Evolutionary conservation across 2,797 vertebrate genomes (phyloP).

Genomic region (Myripristis murdjan): DNA sequence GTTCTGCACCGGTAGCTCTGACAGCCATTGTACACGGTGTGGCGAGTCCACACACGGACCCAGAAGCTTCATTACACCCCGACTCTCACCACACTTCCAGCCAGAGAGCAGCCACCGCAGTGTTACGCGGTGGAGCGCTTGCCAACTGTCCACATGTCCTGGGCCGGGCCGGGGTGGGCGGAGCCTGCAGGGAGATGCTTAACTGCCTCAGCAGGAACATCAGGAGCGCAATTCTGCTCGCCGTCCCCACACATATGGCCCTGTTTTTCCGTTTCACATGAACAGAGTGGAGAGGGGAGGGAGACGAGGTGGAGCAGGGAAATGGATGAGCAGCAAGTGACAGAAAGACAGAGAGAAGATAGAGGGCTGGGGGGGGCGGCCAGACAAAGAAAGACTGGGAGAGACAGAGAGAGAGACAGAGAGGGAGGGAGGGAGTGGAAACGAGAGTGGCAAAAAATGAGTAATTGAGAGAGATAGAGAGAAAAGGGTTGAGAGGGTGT

Average conservation of each 20-base stretch:
- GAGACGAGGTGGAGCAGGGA: constrained; percentile 5
- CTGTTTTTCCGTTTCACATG: constrained; percentile 67
- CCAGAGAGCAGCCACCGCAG: constrained; percentile 62
- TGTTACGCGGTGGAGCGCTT: constrained; percentile 26
- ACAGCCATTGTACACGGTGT: constrained; percentile 50
- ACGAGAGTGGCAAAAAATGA: constrained; percentile 59
- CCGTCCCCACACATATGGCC: constrained; percentile 73
- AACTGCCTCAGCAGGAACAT: constrained; percentile 74
- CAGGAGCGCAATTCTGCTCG: constrained; percentile 54
- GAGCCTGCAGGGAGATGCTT: constrained; percentile 57
- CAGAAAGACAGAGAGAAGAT: constrained; percentile 8
- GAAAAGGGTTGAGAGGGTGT: constrained; percentile 79
- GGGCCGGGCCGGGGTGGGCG: constrained; percentile 23
- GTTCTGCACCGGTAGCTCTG: constrained; percentile 48
- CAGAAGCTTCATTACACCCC: constrained; percentile 72
- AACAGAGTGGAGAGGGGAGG: constrained; percentile 32
- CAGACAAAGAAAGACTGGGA: constrained; percentile 25
- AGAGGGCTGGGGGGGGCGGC: constrained; percentile 10
- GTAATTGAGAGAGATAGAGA: constrained; percentile 70
- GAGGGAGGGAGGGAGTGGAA: too few relatives aligned
- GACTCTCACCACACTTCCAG: constrained; percentile 50
- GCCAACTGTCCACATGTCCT: constrained; percentile 69
- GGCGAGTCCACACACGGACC: constrained; percentile 63
- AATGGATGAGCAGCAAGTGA: constrained; percentile 24
- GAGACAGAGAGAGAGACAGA: constrained; percentile 41